Base-by-base conservation (phyloP, 2,888 invertebrate species). In the Cristatella mucedo region DNA sequence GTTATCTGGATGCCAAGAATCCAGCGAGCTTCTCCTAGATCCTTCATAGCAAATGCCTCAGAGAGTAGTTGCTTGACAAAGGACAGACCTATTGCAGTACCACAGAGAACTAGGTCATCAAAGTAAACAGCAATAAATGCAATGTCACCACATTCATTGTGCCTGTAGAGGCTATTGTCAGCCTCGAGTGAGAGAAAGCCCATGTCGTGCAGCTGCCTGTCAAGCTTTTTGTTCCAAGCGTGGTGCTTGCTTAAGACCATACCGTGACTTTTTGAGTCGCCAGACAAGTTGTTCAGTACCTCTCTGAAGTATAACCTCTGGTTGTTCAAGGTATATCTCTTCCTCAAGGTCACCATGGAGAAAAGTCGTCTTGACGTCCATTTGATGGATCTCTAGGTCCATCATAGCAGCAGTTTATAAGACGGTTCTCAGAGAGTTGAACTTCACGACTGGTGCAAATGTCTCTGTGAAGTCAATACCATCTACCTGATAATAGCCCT, bases 391-490 rank as follows among this genome's bases (percentile, higher is more conserved):
- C 3, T 40, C 18, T 32, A 41, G 26, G 29, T 43, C 32, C 18
- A 40, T 29, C n/a, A 38, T 18, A 4, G 39, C 44, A n/a, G 46
- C 44, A 29, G 38, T 19, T 15, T 47, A 44, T 2, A 53, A 18
- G 20, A 53, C 21, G 11, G 46, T 33, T 20, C 50, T 21, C 7
- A 50, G 24, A n/a, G 48, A 46, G 19, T 26, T 32, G 15, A 42
- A 45, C 6, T 38, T 19, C 7, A 49, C 44, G 11, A 49, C 49
- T 21, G 53, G 53, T 1, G 45, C 33, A 29, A 48, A 52, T 11
- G 49, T 52, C 38, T 52, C 49, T 20, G 32, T 38, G 33, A 43
- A 50, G 33, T 54, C 49, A 6, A 54, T 38, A 7, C 49, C 46
- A 16, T 29, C 26, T 21, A 42, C 1, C 21, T 54, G 47, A 4